Evolutionary conservation across 1,140 invertebrate genomes (phyloP), one percentile per base, ranked within the genome.

Genomic region (Pissodes strobi): DNA sequence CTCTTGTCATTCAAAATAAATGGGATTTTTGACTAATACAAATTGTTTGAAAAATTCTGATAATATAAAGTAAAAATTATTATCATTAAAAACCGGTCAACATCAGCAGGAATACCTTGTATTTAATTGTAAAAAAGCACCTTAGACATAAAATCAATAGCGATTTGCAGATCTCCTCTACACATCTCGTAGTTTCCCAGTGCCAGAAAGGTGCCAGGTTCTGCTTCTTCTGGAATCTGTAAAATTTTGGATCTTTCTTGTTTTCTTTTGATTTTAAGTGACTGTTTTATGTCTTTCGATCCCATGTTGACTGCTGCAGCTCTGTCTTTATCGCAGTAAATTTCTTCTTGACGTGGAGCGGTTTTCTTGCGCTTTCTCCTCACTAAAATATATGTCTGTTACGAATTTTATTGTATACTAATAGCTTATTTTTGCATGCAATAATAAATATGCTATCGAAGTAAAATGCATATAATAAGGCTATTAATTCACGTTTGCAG

Each of bases 321-420:
- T 8, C 93, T 79, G 75, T 94, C 93, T 73, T 94, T 95, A 76
- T 95, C 93, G 8, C 91, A 94, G 73, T 94, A 95, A 10, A 91
- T 77, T 73, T 94, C 92, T 68, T 90, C 86, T 18, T 75, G 71
- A 66, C 76, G 43, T 61, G 71, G 84, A 82, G 64, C 82, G 78
- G 21, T 83, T 81, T 9, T 80, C 82, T 69, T 79, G 80, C 79
- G 80, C 82, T 25, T 76, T 39, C 71, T 69, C 53, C 61, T 72
- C 15, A 57, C 52, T 64, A 30, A 18, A 62, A 62, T 15, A 17
- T 39, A n/a, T n/a, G n/a, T n/a, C n/a, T n/a, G n/a, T n/a, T n/a
- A n/a, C n/a, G n/a, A n/a, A n/a, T n/a, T n/a, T n/a, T n/a, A n/a
- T n/a, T n/a, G n/a, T n/a, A n/a, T n/a, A n/a, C n/a, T n/a, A n/a